Evolutionary conservation across 37 sponge, comb jelly and placozoan genomes (phyloP), one percentile per base, ranked within the genome.

Genomic region (Bolinopsis microptera): DNA sequence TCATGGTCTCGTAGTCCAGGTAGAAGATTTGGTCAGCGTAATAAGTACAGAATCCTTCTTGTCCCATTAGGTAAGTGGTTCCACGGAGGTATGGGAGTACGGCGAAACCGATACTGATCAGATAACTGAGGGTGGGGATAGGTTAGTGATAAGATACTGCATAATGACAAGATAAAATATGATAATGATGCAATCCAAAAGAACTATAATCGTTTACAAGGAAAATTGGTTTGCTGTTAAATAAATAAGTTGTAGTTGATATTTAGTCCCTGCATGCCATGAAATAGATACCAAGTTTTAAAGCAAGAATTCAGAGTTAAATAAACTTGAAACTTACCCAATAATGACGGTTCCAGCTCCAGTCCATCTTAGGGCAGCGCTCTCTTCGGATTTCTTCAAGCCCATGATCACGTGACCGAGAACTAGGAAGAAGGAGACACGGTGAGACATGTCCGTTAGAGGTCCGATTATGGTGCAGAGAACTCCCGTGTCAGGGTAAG

Each of bases 351-450:
- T 48, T 48, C 61, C 61, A 48, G 13, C 9, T 48, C 61, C 61
- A 13, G 61, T 48, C 61, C 61, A 48, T 48, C 61, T 48, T 13
- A 48, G 61, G 13, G 61, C 61, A 48, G 61, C 5, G 61, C 13
- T 48, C 61, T 48, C 61, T 48, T 48, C 61, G 13, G 61, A 48
- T 13, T 13, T 48, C 61, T 48, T 48, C 61, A 48, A 48, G 61
- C 61, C 61, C 9, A 48, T 5, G 5, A 48, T 48, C 61, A 48
- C 61, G 61, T 48, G 80, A 77, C 80, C 32, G 21, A 32, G 5
- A 16, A 77, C 80, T 36, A 86, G 90, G 90, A 86, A 86, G 90
- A 86, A 86, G 61, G 90, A 48, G 13, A 86, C 5, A 3, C 90
- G 40, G 3, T 41, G 41, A 24, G 90, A 86, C 31, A 86, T 39